Conservation (phyloP, 2,888 invertebrate genomes). For the Miltochrista miniata region DNA sequence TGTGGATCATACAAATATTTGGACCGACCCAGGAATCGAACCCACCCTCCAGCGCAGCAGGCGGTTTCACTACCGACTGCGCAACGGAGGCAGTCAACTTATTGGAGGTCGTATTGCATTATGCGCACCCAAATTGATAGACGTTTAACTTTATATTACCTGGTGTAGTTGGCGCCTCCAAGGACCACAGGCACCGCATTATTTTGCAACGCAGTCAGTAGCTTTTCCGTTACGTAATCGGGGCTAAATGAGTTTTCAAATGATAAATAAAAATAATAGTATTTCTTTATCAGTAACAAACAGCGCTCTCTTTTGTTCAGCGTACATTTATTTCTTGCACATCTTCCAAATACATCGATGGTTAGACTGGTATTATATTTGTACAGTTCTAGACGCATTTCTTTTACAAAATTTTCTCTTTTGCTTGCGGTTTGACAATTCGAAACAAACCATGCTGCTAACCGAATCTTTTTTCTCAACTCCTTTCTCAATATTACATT, state of each 20-base stretch:
- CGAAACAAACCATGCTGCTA: slow-evolving; percentile 55
- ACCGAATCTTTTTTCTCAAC: slow-evolving; percentile 42
- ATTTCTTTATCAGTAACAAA: slow-evolving; percentile 8
- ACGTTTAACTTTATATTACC: slow-evolving; percentile 42
- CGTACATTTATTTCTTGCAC: slow-evolving; percentile 37
- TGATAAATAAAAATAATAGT: slow-evolving; percentile 63
- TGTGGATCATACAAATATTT: too few species aligned
- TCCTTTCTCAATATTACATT: slow-evolving; percentile 35
- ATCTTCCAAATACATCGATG: slow-evolving; percentile 52
- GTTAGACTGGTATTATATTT: slow-evolving; percentile 27
- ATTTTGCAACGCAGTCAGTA: slow-evolving; percentile 53
- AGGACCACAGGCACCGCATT: slow-evolving; percentile 62
- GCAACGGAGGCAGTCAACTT: too few species aligned
- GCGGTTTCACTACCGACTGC: too few species aligned
- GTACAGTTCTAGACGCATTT: slow-evolving; percentile 32
- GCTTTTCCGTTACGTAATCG: slow-evolving; percentile 69
- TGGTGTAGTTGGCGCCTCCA: slow-evolving; percentile 68
- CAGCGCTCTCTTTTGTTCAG: slow-evolving; percentile 32
- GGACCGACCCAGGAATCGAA: too few species aligned
- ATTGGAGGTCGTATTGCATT: too few species aligned
- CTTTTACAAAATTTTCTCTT: slow-evolving; percentile 31
- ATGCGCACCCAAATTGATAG: too few species aligned
- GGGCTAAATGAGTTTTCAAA: slow-evolving; percentile 63
- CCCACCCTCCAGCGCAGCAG: too few species aligned
- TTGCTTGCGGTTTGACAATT: slow-evolving; percentile 43